Evolutionary conservation across 2,113 vertebrate genomes (phyloP), one percentile per base, ranked within the genome.

Genomic region (Syngnathus typhle): DNA sequence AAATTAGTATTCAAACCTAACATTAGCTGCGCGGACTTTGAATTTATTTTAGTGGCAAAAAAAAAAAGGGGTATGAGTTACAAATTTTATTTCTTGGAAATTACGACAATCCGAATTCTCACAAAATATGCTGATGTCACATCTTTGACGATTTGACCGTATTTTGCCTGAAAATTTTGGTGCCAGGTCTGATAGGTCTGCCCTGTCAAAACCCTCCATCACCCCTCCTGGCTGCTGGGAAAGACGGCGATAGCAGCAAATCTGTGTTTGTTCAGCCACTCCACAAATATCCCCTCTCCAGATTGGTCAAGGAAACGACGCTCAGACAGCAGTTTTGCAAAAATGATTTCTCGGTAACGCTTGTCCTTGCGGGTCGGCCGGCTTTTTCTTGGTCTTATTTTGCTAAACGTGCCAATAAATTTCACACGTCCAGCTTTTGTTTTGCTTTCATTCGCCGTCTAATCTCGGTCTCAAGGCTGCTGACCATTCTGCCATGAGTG

Each of bases 241-340:
- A 92, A 88, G 84, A 87, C 81, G 87, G 80, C 90, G 90, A 92
- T 91, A 91, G 85, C 77, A 75, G 89, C 89, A 88, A 92, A 93
- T 93, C 91, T 88, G 82, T 93, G 91, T 93, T 93, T 93, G 90
- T 92, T 91, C 91, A 93, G 91, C 88, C 89, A 87, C 87, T 92
- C 88, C 79, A 87, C 90, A 92, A 92, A 92, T 91, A 91, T 91
- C 87, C 91, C 89, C 79, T 88, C 85, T 88, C 68, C 79, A 86
- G 88, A 89, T 89, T 85, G 83, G 71, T 77, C 10, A 65, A 91
- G 90, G 91, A 92, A 92, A 89, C 85, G 58, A 83, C 80, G 86
- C 87, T 89, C 84, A 81, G 87, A 80, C 83, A 78, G 64, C 84
- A 86, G 84, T 87, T 89, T 84, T 84, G 84, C 89, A 87, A 58